phyloP scores from a whole-genome alignment of 2,797 vertebrate species.

The Lemur catta region DNA sequence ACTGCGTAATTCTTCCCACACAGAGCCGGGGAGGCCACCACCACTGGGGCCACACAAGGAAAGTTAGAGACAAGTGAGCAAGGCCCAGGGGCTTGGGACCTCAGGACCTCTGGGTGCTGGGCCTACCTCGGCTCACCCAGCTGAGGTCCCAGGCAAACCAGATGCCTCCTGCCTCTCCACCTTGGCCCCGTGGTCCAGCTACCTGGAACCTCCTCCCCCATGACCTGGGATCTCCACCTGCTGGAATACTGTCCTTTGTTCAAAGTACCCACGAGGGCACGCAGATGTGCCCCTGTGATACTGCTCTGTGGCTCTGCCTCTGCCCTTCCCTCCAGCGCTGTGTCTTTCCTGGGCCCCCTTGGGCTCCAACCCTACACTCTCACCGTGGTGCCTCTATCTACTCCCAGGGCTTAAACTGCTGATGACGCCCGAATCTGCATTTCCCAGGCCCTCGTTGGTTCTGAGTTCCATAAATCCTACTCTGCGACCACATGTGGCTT shows the following conservation, averaged over 20 bases:
- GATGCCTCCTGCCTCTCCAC: background rate
- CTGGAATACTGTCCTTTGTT: background rate
- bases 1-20: background rate
- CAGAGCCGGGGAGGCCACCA: background rate
- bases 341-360: background rate
- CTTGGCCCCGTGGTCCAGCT: background rate
- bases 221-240: background rate
- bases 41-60: background rate
- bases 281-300: fast-evolving
- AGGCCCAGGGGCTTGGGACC: background rate
- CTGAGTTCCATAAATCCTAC: background rate
- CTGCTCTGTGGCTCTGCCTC: background rate
- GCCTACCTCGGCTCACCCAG: background rate
- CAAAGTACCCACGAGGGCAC: background rate
- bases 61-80: background rate
- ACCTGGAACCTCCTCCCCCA: background rate
- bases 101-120: background rate
- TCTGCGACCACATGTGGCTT: fast-evolving
- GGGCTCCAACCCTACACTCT: background rate
- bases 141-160: background rate
- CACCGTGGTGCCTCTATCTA: too few species aligned
- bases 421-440: background rate
- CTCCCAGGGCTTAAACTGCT: background rate
- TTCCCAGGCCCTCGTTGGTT: background rate
- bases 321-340: background rate